These are phyloP conservation scores for Lepidurus arcticus DNA, from an alignment of 1,140 invertebrate genomes.

Conservation along the genomic window DNA sequence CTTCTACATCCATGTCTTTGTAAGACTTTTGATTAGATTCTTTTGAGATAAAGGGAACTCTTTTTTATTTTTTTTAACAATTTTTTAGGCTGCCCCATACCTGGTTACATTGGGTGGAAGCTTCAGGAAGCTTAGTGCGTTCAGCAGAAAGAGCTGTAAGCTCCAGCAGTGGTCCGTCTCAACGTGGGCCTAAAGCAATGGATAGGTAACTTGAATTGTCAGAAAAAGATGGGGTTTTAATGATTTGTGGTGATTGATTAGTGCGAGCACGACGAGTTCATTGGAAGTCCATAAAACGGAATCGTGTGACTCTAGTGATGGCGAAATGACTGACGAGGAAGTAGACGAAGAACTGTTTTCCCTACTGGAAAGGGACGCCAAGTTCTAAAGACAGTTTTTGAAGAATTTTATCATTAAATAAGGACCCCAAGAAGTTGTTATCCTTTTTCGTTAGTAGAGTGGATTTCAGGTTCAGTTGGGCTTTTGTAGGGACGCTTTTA, in stretches of 20 bases:
- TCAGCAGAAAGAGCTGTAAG: constrained; percentile 30
- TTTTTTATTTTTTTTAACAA: not conserved
- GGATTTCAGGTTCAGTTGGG: too few relatives aligned
- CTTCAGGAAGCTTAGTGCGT: constrained; percentile 26
- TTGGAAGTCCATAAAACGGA: constrained; percentile 36
- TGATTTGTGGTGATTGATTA: not conserved
- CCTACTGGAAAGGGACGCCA: too few relatives aligned
- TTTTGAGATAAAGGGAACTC: not conserved
- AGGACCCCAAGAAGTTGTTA: too few relatives aligned
- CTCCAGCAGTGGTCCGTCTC: constrained; percentile 17
- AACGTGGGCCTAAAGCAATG: constrained; percentile 26
- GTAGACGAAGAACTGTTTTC: not conserved
- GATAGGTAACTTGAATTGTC: constrained; percentile 27
- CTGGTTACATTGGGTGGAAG: constrained; percentile 33
- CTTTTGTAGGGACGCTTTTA: too few relatives aligned
- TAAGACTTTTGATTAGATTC: not conserved
- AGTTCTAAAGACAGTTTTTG: too few relatives aligned
- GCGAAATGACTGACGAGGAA: constrained; percentile 32
- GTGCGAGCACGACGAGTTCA: constrained; percentile 34
- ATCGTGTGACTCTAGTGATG: constrained; percentile 26
- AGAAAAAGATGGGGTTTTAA: not conserved
- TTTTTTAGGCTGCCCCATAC: constrained; percentile 10
- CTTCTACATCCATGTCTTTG: not conserved
- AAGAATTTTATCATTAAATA: too few relatives aligned
- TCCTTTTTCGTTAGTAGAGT: too few relatives aligned